phyloP scores from a whole-genome alignment of 2,888 invertebrate genomes.

The Chalcosyrphus nemorum region DNA sequence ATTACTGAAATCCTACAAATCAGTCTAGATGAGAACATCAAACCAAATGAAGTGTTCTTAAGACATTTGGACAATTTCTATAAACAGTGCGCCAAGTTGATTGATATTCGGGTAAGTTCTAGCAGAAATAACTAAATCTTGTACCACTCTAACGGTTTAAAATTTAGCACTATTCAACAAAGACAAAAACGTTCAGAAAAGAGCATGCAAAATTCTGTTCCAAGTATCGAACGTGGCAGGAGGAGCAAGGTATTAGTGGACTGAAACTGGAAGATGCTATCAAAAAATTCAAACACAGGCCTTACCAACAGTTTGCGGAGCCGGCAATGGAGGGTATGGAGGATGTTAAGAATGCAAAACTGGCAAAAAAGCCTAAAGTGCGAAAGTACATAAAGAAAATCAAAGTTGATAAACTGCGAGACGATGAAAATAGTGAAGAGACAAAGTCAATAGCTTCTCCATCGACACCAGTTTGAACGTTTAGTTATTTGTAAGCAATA shows the following conservation, averaged over 20 bases:
- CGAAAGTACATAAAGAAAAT: conserved; percentile 81
- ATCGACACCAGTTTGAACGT: conserved; percentile 17
- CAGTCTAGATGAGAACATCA: conserved; percentile 85
- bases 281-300: conserved; percentile 83
- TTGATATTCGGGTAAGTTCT: conserved; percentile 83
- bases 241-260: conserved; percentile 82
- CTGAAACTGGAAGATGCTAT: conserved; percentile 80
- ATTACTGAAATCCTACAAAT: conserved; percentile 87
- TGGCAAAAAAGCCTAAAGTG: conserved; percentile 77
- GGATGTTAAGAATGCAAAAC: conserved; percentile 77
- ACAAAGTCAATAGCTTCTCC: background rate
- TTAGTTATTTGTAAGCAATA: no score
- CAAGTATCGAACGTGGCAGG: conserved; percentile 82
- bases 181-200: conserved; percentile 78
- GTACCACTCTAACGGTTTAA: background rate
- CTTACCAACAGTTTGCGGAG: conserved; percentile 86
- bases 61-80: conserved; percentile 86
- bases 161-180: conserved; percentile 81
- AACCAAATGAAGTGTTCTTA: conserved; percentile 85
- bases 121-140: background rate
- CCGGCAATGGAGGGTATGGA: conserved; percentile 78
- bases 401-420: conserved; percentile 77
- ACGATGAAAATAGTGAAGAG: conserved; percentile 69
- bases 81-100: conserved; percentile 83
- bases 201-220: conserved; percentile 82